Evolutionary conservation across 1,140 invertebrate species (phyloP), one percentile per base, ranked within the genome.

Genomic region (Galendromus occidentalis): DNA sequence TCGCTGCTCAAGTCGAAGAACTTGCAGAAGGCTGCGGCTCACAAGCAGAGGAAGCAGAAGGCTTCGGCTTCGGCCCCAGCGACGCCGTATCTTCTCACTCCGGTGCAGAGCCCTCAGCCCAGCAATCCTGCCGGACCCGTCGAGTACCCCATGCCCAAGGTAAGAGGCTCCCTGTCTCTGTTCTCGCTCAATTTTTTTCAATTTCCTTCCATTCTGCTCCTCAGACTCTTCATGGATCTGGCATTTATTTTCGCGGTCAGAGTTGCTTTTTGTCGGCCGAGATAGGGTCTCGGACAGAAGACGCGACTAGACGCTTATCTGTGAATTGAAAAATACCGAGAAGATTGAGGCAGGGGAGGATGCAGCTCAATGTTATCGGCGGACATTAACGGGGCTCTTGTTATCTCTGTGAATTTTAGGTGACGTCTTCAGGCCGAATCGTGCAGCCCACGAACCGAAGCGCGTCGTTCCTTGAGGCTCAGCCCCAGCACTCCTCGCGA

Each of bases 401-500:
- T 39, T 39, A 39, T 39, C 33, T 39, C 33, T 39, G 33, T 39
- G 33, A 39, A 6, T 39, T 39, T 39, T 25, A 59, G 51, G 51
- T 59, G 25, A 59, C 51, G 25, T 59, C 51, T 59, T 59, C 51
- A 33, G 51, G 51, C n/a, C 51, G 51, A 29, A 22, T 59, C 51
- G 51, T 59, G 25, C 51, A 59, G 51, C 51, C 51, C n/a, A 59
- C 51, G 22, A 59, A 59, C 25, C 51, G 51, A 25, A 59, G 22
- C 51, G 51, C 33, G 51, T 59, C 51, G 22, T 59, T 59, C 22
- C 33, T 59, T 25, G 51, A 59, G 51, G 51, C 51, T 14, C 51
- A 59, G 51, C 51, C 51, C 51, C 51, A 59, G 51, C 51, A 59
- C 33, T 59, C 51, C 6, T 59, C 51, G 33, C 25, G 51, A 59